Conservation (phyloP, 1,140 invertebrate species). For the Macrosteles quadrilineatus region DNA sequence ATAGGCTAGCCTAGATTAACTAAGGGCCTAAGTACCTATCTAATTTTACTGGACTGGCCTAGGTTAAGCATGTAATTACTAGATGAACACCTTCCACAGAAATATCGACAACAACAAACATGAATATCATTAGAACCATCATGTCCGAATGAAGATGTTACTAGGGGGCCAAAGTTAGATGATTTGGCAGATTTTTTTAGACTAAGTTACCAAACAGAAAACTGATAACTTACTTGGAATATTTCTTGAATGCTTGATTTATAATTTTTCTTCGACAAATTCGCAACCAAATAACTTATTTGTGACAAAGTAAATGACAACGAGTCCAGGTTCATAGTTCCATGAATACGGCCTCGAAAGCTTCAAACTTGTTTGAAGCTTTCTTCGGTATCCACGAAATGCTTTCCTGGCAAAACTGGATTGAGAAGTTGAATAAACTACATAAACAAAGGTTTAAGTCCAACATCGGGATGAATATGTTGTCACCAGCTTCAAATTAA, state of each 20-base stretch:
- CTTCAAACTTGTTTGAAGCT: conserved; percentile 84
- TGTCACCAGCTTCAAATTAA: conserved; percentile 45
- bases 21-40: too few species aligned
- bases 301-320: conserved; percentile 96
- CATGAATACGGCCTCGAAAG: conserved; percentile 80
- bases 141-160: too few species aligned
- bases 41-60: too few species aligned
- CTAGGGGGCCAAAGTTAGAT: too few species aligned
- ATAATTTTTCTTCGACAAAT: conserved; percentile 94
- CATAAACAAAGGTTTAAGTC: conserved; percentile 62
- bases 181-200: too few species aligned
- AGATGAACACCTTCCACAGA: too few species aligned
- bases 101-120: too few species aligned
- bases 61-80: too few species aligned
- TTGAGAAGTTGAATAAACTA: conserved; percentile 60
- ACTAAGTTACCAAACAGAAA: too few species aligned
- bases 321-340: conserved; percentile 99
- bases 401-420: conserved; percentile 58
- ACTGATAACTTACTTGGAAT: conserved; percentile 61
- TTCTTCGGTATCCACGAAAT: conserved; percentile 68
- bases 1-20: too few species aligned
- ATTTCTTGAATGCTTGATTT: conserved; percentile 83
- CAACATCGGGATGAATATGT: conserved; percentile 59
- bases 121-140: too few species aligned
- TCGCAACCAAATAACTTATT: conserved; percentile 95